A percentile compares a stretch with the other conserved stretches of the same genome.
Evolutionary conservation across 2,888 invertebrate genomes (phyloP).

Genomic region (Lordiphosa andalusiaca): DNA sequence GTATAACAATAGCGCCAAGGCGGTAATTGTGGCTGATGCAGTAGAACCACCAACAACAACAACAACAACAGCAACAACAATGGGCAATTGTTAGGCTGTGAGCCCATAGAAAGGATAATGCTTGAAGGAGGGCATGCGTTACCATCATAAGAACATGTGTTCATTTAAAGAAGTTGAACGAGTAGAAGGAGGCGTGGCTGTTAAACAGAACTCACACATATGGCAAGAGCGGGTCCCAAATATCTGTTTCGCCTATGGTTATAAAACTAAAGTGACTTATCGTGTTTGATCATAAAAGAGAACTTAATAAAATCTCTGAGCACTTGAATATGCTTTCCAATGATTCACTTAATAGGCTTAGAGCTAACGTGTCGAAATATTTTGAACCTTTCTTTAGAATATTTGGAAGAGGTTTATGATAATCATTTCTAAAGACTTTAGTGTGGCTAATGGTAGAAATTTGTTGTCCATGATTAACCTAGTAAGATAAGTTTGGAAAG

Average conservation of each 20-base stretch:
- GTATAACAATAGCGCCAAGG: constrained; percentile 64
- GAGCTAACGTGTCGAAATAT: constrained; percentile 27
- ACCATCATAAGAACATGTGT: constrained; percentile 76
- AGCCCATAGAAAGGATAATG: constrained; percentile 53
- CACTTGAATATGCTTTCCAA: background rate
- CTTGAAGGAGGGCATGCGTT: constrained; percentile 46
- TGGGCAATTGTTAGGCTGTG: constrained; percentile 58
- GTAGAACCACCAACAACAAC: constrained; percentile 22
- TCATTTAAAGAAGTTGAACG: constrained; percentile 11
- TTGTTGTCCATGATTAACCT: constrained; percentile 22
- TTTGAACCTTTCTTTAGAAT: constrained; percentile 12
- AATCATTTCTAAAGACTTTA: constrained; percentile 32
- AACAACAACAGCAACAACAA: constrained; percentile 30
- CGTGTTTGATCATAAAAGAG: constrained; percentile 58
- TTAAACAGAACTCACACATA: constrained; percentile 38
- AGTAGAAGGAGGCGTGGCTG: background rate
- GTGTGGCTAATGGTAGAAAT: constrained; percentile 15
- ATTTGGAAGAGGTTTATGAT: constrained; percentile 27
- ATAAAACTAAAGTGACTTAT: constrained; percentile 68
- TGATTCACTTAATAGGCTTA: constrained; percentile 2
- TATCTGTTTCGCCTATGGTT: constrained; percentile 27
- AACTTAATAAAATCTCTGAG: constrained; percentile 20
- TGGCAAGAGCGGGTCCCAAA: constrained; percentile 29
- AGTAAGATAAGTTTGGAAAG: constrained; percentile 24
- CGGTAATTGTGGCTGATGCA: constrained; percentile 59